These are phyloP conservation scores for Bembecia ichneumoniformis DNA, from an alignment of 2,888 invertebrate genomes.

Conservation along the genomic window DNA sequence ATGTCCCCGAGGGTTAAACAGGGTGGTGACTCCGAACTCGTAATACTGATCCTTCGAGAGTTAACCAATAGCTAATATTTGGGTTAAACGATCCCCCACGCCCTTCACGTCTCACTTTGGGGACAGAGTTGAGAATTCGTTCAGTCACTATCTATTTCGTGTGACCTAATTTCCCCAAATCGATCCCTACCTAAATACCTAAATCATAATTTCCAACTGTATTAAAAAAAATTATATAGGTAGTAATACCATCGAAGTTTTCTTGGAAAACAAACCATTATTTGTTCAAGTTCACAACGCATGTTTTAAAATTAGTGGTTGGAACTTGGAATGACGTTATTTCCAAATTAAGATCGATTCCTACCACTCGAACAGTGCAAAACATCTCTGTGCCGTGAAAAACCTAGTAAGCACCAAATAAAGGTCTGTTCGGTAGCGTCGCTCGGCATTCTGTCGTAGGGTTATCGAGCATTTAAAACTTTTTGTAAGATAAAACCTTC, in stretches of 20 bases:
- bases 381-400: slow-evolving; percentile 10
- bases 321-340: not conserved
- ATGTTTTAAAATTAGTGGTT: not conserved
- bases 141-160: too few species aligned
- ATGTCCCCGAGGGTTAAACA: not conserved
- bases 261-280: too few species aligned
- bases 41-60: slow-evolving; percentile 29
- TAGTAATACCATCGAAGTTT: too few species aligned
- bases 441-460: slow-evolving; percentile 22
- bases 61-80: slow-evolving; percentile 34
- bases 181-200: too few species aligned
- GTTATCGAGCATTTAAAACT: not conserved
- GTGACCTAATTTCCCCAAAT: too few species aligned
- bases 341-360: not conserved
- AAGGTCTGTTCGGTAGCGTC: slow-evolving; percentile 34
- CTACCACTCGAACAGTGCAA: not conserved
- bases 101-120: slow-evolving; percentile 3
- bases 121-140: not conserved
- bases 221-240: too few species aligned
- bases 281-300: not conserved
- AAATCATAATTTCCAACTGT: too few species aligned
- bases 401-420: slow-evolving; percentile 19
- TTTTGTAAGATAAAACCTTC: too few species aligned
- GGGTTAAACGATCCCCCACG: slow-evolving; percentile 28
- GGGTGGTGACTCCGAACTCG: not conserved